These are phyloP conservation scores for Heliconius melpomene DNA, from an alignment of 1,140 invertebrate genomes.

Conservation along the genomic window DNA sequence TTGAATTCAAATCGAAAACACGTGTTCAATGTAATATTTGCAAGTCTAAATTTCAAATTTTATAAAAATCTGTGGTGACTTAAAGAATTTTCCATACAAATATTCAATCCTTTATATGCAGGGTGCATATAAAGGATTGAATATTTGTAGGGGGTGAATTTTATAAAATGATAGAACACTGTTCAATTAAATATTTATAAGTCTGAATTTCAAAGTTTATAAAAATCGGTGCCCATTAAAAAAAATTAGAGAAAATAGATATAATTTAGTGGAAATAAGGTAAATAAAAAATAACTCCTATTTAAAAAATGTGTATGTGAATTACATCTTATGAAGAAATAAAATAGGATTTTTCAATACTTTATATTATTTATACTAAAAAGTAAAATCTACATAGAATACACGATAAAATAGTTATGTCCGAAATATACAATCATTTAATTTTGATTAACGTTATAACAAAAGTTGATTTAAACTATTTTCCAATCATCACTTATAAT, in stretches of 20 bases:
- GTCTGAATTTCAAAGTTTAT: no score
- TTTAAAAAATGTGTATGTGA: conserved; percentile 4
- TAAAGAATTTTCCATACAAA: no score
- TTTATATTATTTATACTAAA: conserved; percentile 32
- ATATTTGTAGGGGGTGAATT: no score
- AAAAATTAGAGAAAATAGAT: neutral
- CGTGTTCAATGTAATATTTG: no score
- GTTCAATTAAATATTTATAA: no score
- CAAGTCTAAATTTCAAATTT: no score
- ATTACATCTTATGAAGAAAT: conserved; percentile 20
- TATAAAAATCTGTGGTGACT: no score
- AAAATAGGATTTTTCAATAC: conserved; percentile 36
- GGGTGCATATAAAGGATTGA: no score
- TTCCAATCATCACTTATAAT: conserved; percentile 57
- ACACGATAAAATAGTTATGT: conserved; percentile 70
- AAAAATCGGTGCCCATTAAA: no score
- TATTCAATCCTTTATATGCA: no score
- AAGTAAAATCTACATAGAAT: conserved; percentile 57
- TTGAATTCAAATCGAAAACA: no score
- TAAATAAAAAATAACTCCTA: neutral
- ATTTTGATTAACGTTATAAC: conserved; percentile 69
- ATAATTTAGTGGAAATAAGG: neutral
- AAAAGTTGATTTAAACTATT: conserved; percentile 67
- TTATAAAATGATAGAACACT: no score
- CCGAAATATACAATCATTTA: conserved; percentile 76